These are phyloP conservation scores for Colossoma macropomum DNA, from an alignment of 2,113 vertebrate species.

Conservation along the genomic window DNA sequence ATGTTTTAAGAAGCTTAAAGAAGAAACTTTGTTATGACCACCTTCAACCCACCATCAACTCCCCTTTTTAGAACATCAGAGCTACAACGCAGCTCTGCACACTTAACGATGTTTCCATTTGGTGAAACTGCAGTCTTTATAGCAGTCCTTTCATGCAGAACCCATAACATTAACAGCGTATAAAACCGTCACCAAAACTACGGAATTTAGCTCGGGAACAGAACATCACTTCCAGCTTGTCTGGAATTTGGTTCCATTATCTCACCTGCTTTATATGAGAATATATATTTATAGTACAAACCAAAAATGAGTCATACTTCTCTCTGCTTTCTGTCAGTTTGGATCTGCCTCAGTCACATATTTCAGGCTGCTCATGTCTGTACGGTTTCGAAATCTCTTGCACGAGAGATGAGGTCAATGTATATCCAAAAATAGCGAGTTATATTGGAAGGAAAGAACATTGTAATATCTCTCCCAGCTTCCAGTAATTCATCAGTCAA, in stretches of 20 bases:
- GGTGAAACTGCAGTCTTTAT: too few relatives aligned
- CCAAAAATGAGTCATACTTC: conserved; percentile 24
- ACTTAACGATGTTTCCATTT: too few relatives aligned
- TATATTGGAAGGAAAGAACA: background rate
- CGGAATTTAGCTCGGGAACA: background rate
- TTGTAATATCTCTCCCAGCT: background rate
- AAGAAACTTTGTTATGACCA: too few relatives aligned
- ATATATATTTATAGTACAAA: conserved; percentile 15
- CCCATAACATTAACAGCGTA: too few relatives aligned
- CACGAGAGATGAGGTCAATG: conserved; percentile 43
- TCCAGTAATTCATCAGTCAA: background rate
- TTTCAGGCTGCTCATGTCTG: conserved; percentile 7
- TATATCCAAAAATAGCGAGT: conserved; percentile 20
- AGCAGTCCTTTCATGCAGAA: too few relatives aligned
- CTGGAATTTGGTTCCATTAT: background rate
- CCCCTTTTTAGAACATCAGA: too few relatives aligned
- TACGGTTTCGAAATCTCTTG: conserved; percentile 25
- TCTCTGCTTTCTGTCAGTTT: conserved; percentile 21
- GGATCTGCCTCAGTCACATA: conserved; percentile 14
- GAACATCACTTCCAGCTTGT: background rate
- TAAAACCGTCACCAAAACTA: background rate
- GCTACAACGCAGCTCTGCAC: too few relatives aligned
- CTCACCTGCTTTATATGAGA: background rate
- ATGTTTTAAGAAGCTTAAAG: too few relatives aligned
- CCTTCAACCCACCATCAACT: too few relatives aligned